These are phyloP conservation scores for Leguminivora glycinivorella DNA, from an alignment of 1,140 invertebrate genomes.

Conservation along the genomic window DNA sequence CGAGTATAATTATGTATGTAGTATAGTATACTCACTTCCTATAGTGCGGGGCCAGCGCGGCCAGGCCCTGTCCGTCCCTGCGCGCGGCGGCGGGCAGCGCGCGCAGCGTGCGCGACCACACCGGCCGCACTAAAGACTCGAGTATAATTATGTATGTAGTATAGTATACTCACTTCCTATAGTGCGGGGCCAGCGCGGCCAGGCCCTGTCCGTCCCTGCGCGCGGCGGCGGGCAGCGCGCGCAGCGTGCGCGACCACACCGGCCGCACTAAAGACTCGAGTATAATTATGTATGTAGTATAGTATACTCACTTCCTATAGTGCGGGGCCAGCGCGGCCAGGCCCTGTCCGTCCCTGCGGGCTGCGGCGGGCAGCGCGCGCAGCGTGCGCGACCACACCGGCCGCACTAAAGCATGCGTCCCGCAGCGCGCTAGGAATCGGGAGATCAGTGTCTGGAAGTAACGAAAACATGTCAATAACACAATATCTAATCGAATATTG, in stretches of 20 bases:
- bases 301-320: conserved; percentile 47
- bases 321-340: conserved; percentile 50
- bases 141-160: background rate
- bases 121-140: too few relatives aligned
- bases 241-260: too few relatives aligned
- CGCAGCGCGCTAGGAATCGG: conserved; percentile 41
- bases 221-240: conserved; percentile 44
- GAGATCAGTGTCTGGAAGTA: conserved; percentile 44
- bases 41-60: background rate
- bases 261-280: background rate
- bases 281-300: background rate
- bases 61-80: background rate
- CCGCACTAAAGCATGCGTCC: conserved; percentile 40
- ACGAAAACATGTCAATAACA: too few relatives aligned
- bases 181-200: background rate
- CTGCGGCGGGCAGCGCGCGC: conserved; percentile 55
- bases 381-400: conserved; percentile 60
- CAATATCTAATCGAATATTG: too few relatives aligned
- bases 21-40: background rate
- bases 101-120: too few relatives aligned
- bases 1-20: conserved; percentile 23
- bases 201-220: background rate
- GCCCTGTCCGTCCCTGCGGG: conserved; percentile 47
- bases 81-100: conserved; percentile 30
- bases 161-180: background rate